Evolutionary conservation across 2,113 vertebrate species (phyloP), one percentile per base, ranked within the genome.

Genomic region (Tragelaphus scriptus): DNA sequence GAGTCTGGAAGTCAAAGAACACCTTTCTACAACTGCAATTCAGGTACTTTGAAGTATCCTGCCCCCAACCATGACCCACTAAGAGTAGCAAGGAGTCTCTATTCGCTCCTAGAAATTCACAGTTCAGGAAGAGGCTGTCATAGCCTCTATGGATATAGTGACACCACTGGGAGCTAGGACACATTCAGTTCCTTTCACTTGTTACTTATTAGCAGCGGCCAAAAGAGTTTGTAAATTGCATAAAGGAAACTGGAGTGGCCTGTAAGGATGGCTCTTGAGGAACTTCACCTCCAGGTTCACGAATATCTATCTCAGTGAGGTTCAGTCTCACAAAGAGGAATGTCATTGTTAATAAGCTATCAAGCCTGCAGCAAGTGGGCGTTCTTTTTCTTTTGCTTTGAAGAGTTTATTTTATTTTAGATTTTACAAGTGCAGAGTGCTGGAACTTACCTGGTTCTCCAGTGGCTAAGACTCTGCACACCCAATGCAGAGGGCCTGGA

Each of bases 1-100:
- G 94, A 96, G 85, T 96, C 96, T 91, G 80, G 94, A 98, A 97
- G 77, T 21, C 95, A 82, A 95, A 71, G 97, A 96, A 93, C 13
- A 86, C 89, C 90, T 95, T 95, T 92, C 86, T 55, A 61, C 47
- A 91, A 85, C 84, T 28, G 77, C 90, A 96, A 61, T 94, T 93
- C 86, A 91, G 93, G 97, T 94, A 65, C 59, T 36, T 92, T 61
- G 91, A 96, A 97, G 89, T 68, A 55, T 90, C 95, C 96, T 84
- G 71, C 23, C 51, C 80, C 87, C 85, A 94, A 77, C 53, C 93
- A 96, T 1, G 89, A 97, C 44, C 47, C 89, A 95, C 40, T 82
- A 81, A 98, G 97, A 96, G 19, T 32, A 95, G 56, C 32, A 65
- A 95, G 36, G 49, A 75, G 80, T 88, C 85, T 95, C 7, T 61